phyloP scores from a whole-genome alignment of 2,113 vertebrate genomes.

The Dissostichus mawsoni region DNA sequence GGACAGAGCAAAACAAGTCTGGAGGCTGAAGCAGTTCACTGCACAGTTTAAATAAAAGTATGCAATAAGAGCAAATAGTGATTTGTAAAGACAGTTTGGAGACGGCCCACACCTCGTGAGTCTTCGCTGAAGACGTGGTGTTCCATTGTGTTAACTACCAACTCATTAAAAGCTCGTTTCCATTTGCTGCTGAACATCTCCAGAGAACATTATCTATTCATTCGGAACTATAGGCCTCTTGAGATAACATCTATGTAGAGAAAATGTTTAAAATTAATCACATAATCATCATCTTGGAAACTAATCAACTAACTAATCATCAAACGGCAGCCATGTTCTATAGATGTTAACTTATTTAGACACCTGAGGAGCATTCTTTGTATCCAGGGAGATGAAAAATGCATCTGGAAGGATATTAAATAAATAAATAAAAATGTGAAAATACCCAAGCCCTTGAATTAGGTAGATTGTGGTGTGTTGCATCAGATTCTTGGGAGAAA shows the following conservation, averaged over 20 bases:
- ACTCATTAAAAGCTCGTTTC: slow-evolving; percentile 61
- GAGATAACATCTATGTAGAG: slow-evolving; percentile 19
- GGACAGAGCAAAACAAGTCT: background rate
- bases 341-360: background rate
- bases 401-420: background rate
- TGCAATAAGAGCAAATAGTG: slow-evolving; percentile 19
- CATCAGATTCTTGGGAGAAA: background rate
- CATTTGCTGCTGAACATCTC: slow-evolving; percentile 35
- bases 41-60: background rate
- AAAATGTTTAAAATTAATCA: slow-evolving; percentile 2
- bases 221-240: slow-evolving; percentile 38
- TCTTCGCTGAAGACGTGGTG: slow-evolving; percentile 41
- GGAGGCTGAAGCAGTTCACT: background rate
- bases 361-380: background rate
- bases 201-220: slow-evolving; percentile 48
- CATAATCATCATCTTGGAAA: slow-evolving; percentile 12
- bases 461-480: background rate
- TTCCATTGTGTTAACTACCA: slow-evolving; percentile 40
- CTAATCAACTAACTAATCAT: background rate
- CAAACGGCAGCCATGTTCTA: background rate
- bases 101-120: slow-evolving; percentile 38
- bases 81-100: slow-evolving; percentile 31
- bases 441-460: slow-evolving; percentile 1
- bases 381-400: background rate
- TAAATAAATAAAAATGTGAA: background rate